phyloP scores from a whole-genome alignment of 2,113 vertebrate species.

The Psophia crepitans region DNA sequence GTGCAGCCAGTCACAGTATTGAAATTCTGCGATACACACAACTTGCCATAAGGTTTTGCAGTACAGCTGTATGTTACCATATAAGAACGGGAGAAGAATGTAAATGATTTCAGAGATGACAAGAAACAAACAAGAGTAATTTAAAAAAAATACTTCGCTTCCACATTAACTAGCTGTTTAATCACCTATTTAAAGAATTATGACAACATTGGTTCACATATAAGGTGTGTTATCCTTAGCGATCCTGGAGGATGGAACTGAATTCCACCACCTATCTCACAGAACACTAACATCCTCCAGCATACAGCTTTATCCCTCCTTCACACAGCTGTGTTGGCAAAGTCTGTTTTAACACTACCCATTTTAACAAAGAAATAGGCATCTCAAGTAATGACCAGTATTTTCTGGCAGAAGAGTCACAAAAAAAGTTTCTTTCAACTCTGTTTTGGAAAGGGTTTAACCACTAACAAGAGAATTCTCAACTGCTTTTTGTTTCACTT shows the following conservation, averaged over 20 bases:
- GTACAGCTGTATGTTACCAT: neutral
- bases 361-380: neutral
- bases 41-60: neutral
- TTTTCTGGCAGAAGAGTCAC: neutral
- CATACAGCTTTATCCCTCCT: neutral
- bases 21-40: neutral
- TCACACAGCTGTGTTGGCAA: neutral
- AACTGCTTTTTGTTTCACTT: neutral
- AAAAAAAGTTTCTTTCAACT: neutral
- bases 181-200: neutral
- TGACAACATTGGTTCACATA: accelerated
- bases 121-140: neutral
- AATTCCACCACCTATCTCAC: neutral
- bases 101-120: neutral
- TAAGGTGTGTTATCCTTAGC: neutral
- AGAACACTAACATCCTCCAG: neutral
- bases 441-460: neutral
- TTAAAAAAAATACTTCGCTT: neutral
- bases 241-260: neutral
- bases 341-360: neutral
- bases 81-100: neutral
- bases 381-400: neutral
- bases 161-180: neutral
- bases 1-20: neutral
- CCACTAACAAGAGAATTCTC: neutral